Percentiles rank a stretch among this genome's conserved stretches.
Conservation (phyloP, 2,797 vertebrate species). For the Macropodus opercularis region DNA sequence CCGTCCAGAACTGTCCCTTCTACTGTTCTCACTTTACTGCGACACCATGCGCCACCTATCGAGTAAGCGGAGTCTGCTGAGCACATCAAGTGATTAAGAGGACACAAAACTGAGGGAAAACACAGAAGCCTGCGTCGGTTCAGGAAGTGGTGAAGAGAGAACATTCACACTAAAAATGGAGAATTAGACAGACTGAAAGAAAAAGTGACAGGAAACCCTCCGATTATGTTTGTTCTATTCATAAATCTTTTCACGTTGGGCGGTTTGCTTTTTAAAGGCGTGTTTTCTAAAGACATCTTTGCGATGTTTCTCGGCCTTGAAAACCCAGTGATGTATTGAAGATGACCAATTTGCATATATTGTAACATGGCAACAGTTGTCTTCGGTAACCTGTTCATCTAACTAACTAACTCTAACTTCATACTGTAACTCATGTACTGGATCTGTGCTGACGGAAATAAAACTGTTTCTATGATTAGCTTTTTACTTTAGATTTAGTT, state of each 20-base stretch:
- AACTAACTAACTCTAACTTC: no score
- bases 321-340: no score
- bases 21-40: not conserved
- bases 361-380: no score
- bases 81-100: not conserved
- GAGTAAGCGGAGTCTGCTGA: not conserved
- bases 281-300: no score
- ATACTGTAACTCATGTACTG: no score
- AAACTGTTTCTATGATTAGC: not conserved
- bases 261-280: no score
- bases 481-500: no score
- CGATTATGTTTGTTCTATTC: not conserved
- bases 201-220: not conserved
- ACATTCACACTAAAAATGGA: not conserved
- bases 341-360: no score
- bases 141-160: not conserved
- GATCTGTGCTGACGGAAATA: not conserved
- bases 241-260: not conserved
- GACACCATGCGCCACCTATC: not conserved
- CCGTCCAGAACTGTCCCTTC: no score
- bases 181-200: not conserved
- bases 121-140: not conserved
- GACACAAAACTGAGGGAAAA: not conserved
- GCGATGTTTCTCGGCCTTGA: no score
- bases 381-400: not conserved